Base-by-base conservation (phyloP, 2,797 vertebrate genomes). In the Sebastes diploproa region DNA sequence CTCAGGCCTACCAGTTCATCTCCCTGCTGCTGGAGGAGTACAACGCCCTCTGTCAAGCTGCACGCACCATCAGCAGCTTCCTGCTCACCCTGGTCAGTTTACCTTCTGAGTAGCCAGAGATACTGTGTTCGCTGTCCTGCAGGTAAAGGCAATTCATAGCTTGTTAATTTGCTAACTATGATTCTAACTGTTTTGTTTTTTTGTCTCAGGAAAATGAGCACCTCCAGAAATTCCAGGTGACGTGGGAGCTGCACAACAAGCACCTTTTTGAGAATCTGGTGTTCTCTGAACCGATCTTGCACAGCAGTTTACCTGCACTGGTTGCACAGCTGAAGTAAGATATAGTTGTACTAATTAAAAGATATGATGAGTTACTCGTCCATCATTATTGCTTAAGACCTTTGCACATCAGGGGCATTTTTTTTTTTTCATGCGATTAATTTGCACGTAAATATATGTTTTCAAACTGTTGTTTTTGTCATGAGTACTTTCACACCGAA, bases 261-360 rank as follows among this genome's bases (percentile, higher is more conserved):
- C 98, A 99, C 95, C 96, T 99, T 88, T 99, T 99, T 94, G 97
- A 99, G 95, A 99, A 97, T 88, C 93, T 99, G 91, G 98, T 99
- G 36, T 99, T 98, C 95, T 98, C 98, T 42, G 98, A 99, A 92
- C 97, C 98, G 3, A 96, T 98, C 84, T 93, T 99, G 83, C 98
- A 98, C 95, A 97, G 96, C 93, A 97, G 95, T 93, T 95, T 99
- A 93, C 98, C 98, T 50, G 95, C 97, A 0, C 90, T 99, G 87
- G 96, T 98, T 91, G 96, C 97, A 81, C 98, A 98, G 92, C 96
- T 99, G 87, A 98, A 96, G 98, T 99, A 97, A 90, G 92, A 69
- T 36, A 16, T 62, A 2, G 16, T 71, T 81, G 70, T 13, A 75
- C 5, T 32, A 16, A 1, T 54, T 58, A 25, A 30, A 67, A 64